Conservation (phyloP, 2,888 invertebrate genomes). For the Chloromyia formosa region DNA sequence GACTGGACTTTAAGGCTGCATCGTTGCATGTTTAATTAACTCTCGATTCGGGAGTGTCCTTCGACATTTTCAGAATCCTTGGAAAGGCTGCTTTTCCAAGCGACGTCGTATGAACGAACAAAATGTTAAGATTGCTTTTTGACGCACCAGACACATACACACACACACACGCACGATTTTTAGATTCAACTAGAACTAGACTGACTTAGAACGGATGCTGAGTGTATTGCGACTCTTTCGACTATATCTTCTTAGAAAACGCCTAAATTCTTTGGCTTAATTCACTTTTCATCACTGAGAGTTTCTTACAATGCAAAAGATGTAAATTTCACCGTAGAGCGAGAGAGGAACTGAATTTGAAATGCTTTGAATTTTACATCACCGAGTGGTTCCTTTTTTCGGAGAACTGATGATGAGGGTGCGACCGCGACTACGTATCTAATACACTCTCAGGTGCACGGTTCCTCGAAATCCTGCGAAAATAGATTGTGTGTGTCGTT, state of each 20-base stretch:
- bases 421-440: constrained; percentile 53
- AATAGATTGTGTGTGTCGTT: neutral
- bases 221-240: too few species aligned
- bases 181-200: neutral
- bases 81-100: neutral
- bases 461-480: constrained; percentile 18
- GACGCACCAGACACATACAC: too few species aligned
- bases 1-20: constrained; percentile 16
- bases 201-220: constrained; percentile 10
- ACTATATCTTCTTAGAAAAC: neutral
- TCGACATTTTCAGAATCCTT: constrained; percentile 19
- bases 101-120: too few species aligned
- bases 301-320: constrained; percentile 52
- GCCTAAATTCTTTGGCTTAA: constrained; percentile 20
- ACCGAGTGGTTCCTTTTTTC: constrained; percentile 53
- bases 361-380: constrained; percentile 62
- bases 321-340: constrained; percentile 56
- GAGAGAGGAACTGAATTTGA: constrained; percentile 53
- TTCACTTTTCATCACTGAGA: constrained; percentile 8
- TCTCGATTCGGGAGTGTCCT: constrained; percentile 41
- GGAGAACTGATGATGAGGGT: constrained; percentile 58
- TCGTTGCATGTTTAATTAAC: constrained; percentile 36
- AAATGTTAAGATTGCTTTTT: too few species aligned
- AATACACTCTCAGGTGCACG: constrained; percentile 42
- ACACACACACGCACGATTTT: too few species aligned